These are phyloP conservation scores for Nothoprocta perdicaria DNA, from an alignment of 2,113 vertebrate species.

Conservation along the genomic window DNA sequence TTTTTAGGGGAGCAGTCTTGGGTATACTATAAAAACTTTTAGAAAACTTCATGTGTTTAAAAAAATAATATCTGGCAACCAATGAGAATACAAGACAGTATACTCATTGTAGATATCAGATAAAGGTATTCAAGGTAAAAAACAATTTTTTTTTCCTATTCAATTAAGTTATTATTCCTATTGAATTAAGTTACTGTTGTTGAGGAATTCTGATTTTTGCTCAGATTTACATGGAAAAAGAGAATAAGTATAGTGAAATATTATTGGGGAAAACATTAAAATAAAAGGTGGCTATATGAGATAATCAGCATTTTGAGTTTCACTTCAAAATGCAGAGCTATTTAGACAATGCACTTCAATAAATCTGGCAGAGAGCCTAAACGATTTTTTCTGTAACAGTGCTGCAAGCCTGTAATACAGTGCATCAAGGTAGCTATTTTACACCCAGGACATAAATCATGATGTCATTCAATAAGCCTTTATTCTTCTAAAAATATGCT, in stretches of 20 bases:
- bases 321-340: background rate
- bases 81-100: background rate
- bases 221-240: background rate
- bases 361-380: background rate
- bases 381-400: background rate
- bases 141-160: background rate
- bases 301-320: background rate
- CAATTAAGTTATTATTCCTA: background rate
- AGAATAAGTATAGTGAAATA: background rate
- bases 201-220: background rate
- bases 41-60: background rate
- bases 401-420: background rate
- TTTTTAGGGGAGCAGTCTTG: background rate
- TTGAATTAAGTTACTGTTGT: background rate
- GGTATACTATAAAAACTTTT: background rate
- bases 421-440: background rate
- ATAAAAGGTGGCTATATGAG: background rate
- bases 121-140: background rate
- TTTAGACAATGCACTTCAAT: background rate
- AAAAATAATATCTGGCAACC: background rate
- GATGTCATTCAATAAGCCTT: background rate
- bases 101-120: background rate
- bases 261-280: background rate
- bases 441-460: constrained; percentile 4
- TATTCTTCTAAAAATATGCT: constrained; percentile 16